These are phyloP conservation scores for Fregetta grallaria DNA, from an alignment of 2,113 vertebrate species.

Conservation along the genomic window DNA sequence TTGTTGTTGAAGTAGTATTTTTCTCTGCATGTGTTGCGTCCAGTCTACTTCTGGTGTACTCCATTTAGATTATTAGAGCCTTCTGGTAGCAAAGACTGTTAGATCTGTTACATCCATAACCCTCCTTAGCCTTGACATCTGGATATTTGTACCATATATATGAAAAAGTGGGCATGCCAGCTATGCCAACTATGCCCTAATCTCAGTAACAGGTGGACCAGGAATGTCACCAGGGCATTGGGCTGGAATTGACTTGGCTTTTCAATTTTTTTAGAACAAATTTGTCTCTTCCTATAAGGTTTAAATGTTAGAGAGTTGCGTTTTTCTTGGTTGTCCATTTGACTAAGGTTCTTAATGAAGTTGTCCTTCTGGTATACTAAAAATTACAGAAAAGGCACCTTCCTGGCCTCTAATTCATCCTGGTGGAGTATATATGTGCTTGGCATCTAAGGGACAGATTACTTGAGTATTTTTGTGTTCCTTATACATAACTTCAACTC, in stretches of 20 bases:
- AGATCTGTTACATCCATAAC: not conserved
- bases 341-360: not conserved
- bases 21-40: not conserved
- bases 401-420: not conserved
- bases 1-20: not conserved
- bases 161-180: not conserved
- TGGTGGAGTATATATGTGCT: not conserved
- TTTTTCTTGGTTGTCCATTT: not conserved
- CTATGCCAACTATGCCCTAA: not conserved
- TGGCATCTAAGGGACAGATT: not conserved
- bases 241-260: not conserved
- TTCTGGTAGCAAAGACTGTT: not conserved
- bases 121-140: not conserved
- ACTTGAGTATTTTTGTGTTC: not conserved
- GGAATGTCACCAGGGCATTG: not conserved
- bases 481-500: not conserved
- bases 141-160: not conserved
- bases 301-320: not conserved
- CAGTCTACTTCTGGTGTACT: not conserved
- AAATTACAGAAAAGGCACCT: not conserved
- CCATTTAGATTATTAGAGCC: not conserved
- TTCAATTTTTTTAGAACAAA: not conserved
- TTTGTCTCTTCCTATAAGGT: not conserved
- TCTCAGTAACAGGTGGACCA: not conserved
- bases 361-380: not conserved